A percentile compares a stretch with the other conserved stretches of the same genome.
Conservation (phyloP, 1,140 invertebrate species). For the Metopolophium dirhodum region DNA sequence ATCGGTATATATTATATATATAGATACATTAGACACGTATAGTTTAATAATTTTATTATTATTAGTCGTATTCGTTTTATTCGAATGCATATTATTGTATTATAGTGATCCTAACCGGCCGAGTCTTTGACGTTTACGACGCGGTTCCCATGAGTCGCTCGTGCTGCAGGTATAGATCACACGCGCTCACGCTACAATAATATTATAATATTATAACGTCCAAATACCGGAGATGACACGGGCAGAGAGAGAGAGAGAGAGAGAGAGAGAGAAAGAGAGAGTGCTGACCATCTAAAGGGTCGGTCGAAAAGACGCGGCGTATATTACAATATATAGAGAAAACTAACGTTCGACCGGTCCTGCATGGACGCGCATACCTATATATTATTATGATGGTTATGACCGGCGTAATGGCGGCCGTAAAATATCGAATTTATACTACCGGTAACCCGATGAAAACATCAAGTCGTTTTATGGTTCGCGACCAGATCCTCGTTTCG, state of each 20-base stretch:
- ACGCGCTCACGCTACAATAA: neutral
- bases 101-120: neutral
- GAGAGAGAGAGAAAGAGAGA: neutral
- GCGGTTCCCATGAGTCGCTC: neutral
- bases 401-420: conserved; percentile 25
- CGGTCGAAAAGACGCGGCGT: neutral
- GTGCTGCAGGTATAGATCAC: conserved; percentile 8
- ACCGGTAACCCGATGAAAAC: conserved; percentile 47
- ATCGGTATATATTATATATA: neutral
- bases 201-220: neutral
- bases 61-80: conserved; percentile 32
- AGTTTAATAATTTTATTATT: conserved; percentile 20
- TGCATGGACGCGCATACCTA: neutral
- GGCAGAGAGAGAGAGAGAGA: neutral
- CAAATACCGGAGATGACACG: neutral
- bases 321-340: neutral
- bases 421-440: conserved; percentile 55
- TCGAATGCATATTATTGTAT: conserved; percentile 13
- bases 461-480: conserved; percentile 39
- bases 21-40: neutral
- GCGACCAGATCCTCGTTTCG: conserved; percentile 27
- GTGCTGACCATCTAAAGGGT: neutral
- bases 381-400: conserved; percentile 19
- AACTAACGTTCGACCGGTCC: conserved; percentile 24
- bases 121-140: neutral